phyloP scores from a whole-genome alignment of 2,113 vertebrate species.

The Oreochromis tanganicae region DNA sequence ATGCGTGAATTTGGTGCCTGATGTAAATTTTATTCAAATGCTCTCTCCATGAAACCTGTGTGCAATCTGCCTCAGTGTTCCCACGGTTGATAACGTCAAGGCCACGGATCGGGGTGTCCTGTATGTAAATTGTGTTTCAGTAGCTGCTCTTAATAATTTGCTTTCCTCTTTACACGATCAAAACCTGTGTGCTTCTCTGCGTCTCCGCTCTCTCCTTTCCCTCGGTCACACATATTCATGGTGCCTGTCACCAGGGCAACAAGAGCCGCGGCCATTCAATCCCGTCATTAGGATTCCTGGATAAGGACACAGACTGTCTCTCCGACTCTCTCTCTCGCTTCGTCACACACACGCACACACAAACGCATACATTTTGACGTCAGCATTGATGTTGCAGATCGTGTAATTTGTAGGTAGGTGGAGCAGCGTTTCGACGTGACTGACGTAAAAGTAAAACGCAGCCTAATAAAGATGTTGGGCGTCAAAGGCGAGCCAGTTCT shows the following conservation, averaged over 20 bases:
- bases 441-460: not conserved
- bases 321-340: not conserved
- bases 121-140: not conserved
- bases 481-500: not conserved
- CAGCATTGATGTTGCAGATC: not conserved
- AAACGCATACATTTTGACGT: not conserved
- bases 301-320: constrained; percentile 20
- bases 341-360: not conserved
- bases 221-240: constrained; percentile 66
- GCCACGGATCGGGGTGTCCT: not conserved
- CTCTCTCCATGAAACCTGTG: not conserved
- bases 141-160: not conserved
- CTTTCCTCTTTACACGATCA: not conserved
- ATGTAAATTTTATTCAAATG: constrained; percentile 63
- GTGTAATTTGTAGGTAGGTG: not conserved
- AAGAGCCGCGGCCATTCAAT: constrained; percentile 68
- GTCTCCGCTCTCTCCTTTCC: constrained; percentile 43
- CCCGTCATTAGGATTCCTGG: constrained; percentile 70
- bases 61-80: not conserved
- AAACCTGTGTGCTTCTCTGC: not conserved
- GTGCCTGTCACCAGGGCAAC: constrained; percentile 71
- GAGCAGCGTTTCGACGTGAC: not conserved
- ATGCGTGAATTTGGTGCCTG: not conserved
- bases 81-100: not conserved
- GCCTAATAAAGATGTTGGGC: not conserved